Conservation (phyloP, 2,888 invertebrate genomes). For the Leptodirus hochenwartii region DNA sequence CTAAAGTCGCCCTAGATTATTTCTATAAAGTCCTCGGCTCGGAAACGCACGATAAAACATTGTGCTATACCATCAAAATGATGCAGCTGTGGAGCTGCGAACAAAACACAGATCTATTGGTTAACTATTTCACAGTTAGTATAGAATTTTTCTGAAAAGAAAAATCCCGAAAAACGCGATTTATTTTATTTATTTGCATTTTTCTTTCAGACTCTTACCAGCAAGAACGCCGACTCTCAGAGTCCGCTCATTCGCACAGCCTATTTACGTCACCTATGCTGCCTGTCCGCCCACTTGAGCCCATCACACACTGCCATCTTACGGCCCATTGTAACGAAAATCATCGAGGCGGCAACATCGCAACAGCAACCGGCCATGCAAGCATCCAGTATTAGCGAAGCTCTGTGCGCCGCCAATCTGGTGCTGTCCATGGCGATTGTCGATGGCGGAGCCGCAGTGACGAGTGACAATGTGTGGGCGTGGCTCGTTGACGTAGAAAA, state of each 20-base stretch:
- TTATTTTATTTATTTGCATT: too few relatives aligned
- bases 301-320: too few relatives aligned
- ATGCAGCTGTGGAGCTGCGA: conserved; percentile 72
- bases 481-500: conserved; percentile 56
- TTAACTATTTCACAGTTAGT: too few relatives aligned
- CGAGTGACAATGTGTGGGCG: conserved; percentile 41
- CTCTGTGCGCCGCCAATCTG: conserved; percentile 47
- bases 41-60: conserved; percentile 85
- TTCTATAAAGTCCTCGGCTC: conserved; percentile 63
- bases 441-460: too few relatives aligned
- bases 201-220: too few relatives aligned
- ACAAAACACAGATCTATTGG: too few relatives aligned
- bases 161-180: too few relatives aligned
- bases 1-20: conserved; percentile 46
- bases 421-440: conserved; percentile 42
- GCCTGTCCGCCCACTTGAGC: too few relatives aligned
- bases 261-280: too few relatives aligned
- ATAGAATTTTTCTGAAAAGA: too few relatives aligned
- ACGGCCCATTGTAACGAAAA: conserved; percentile 47
- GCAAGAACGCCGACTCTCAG: too few relatives aligned
- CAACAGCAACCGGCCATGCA: conserved; percentile 67
- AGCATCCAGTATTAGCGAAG: conserved; percentile 49
- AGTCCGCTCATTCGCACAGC: too few relatives aligned
- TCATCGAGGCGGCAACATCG: conserved; percentile 55
- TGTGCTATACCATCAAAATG: conserved; percentile 65